phyloP scores from a whole-genome alignment of 2,113 vertebrate species.

The Muscicapa adusta region DNA sequence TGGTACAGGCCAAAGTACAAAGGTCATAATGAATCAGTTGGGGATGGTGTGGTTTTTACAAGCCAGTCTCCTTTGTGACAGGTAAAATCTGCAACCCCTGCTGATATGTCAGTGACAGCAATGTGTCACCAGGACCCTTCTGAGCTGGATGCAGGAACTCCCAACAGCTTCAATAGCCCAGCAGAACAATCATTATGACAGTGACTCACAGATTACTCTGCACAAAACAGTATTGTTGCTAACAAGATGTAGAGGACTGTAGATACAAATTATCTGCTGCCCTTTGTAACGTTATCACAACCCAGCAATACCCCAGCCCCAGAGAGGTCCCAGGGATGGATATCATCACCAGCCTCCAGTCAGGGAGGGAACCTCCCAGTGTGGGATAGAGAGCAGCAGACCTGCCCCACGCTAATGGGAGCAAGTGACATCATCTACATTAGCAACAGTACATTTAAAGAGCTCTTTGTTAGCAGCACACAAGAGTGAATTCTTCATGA shows the following conservation, averaged over 20 bases:
- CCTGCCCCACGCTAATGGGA: neutral
- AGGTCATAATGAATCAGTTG: neutral
- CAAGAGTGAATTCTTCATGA: neutral
- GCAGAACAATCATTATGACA: accelerated
- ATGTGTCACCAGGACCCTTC: accelerated
- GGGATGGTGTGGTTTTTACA: neutral
- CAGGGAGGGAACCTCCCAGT: neutral
- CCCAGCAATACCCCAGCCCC: neutral
- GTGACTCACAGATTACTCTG: neutral
- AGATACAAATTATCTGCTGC: neutral
- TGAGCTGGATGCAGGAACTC: neutral
- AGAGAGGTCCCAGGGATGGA: accelerated
- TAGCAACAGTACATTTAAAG: neutral
- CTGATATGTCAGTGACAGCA: neutral
- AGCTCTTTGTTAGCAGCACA: neutral
- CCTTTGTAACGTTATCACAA: neutral
- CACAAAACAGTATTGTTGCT: neutral
- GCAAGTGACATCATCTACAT: neutral
- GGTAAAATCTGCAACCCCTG: accelerated
- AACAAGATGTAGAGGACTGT: accelerated
- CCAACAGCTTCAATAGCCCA: accelerated
- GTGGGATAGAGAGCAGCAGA: neutral
- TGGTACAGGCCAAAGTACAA: neutral
- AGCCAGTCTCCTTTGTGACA: neutral
- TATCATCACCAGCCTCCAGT: neutral